Evolutionary conservation across 2,888 invertebrate genomes (phyloP), one percentile per base, ranked within the genome.

Genomic region (Nymphalis c-album): DNA sequence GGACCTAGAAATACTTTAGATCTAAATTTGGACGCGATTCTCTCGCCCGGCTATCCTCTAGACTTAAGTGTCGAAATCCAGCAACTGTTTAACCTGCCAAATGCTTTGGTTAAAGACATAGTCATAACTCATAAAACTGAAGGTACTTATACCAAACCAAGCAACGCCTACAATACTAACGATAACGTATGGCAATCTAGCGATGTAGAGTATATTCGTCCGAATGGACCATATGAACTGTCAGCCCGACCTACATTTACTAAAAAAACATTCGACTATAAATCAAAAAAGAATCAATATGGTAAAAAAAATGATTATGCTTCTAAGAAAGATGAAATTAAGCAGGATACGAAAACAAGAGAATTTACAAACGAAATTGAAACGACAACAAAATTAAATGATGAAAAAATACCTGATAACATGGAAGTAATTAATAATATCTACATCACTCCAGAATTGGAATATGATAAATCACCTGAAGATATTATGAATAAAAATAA

Each of bases 11-110:
- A 75, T 68, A 85, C 70, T 64, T 75, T 78, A 48, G 78, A 93
- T 87, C 78, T 93, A n/a, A 91, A 91, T 74, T 75, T 78, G 31
- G 75, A 77, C 16, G 86, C 83, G 20, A 78, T 84, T 64, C 73
- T 87, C 63, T 93, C 82, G 84, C 95, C 76, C 75, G 95, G 95
- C n/a, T 97, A 94, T 92, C 96, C 96, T 47, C 93, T 96, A 80
- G 96, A 97, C 80, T 93, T 95, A 73, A 87, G 88, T 22, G 91
- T 95, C 75, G 88, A 93, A 65, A 93, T 94, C 62, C 86, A 77
- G 53, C 80, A 82, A 64, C 70, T 91, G 64, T 84, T 89, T 74
- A 78, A 80, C 47, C 73, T 92, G 57, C 90, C 91, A 3, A 92
- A 92, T 73, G 80, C 85, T 18, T 75, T 90, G 53, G 71, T 90